Evolutionary conservation across 2,888 invertebrate species (phyloP).

Genomic region (Erannis defoliaria): DNA sequence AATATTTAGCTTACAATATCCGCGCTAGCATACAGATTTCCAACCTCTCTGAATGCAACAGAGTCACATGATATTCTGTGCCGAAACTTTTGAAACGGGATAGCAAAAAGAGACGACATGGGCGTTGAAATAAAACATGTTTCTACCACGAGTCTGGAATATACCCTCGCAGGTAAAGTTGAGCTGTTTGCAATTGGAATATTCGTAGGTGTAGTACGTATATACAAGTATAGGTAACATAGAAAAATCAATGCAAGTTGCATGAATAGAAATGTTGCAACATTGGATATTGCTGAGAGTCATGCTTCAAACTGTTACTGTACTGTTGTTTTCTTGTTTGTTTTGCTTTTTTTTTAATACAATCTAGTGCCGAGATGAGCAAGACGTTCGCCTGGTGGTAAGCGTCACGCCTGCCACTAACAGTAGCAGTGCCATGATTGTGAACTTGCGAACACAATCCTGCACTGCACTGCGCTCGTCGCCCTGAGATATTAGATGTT

Average conservation of each 20-base stretch:
- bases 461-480: no score
- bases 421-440: no score
- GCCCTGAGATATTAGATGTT: no score
- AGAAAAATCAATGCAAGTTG: background rate
- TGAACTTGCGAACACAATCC: no score
- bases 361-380: no score
- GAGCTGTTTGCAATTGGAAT: background rate
- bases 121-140: constrained; percentile 7
- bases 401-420: no score
- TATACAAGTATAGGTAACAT: no score
- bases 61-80: constrained; percentile 5
- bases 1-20: constrained; percentile 15
- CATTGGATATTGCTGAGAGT: constrained; percentile 1
- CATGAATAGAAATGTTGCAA: constrained; percentile 1
- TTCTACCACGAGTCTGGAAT: background rate
- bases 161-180: background rate
- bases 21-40: constrained; percentile 4
- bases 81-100: background rate
- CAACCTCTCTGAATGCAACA: constrained; percentile 4
- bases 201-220: background rate
- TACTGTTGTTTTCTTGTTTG: no score
- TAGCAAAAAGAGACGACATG: constrained; percentile 1
- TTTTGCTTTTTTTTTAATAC: no score
- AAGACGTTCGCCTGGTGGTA: no score
- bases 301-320: background rate